Percentiles rank a stretch among this genome's conserved stretches.
These are phyloP conservation scores for Himalopsyche japonica DNA, from an alignment of 2,888 invertebrate species.

Conservation along the genomic window DNA sequence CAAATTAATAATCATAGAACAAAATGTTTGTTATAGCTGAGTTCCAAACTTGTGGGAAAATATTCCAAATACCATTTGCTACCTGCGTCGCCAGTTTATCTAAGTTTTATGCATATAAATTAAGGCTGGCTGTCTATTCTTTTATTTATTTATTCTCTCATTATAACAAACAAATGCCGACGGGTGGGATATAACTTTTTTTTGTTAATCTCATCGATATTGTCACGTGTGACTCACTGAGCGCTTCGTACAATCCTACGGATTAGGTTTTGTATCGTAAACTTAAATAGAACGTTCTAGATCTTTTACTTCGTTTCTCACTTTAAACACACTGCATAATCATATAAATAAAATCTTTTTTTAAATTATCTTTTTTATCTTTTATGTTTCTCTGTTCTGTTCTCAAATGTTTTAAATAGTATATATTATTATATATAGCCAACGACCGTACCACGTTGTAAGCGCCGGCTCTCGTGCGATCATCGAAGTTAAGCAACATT, in stretches of 20 bases:
- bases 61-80: constrained; percentile 14
- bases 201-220: background rate
- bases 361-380: too few relatives aligned
- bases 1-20: background rate
- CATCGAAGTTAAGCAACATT: too few relatives aligned
- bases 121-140: constrained; percentile 9
- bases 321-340: too few relatives aligned
- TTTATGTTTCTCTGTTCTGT: too few relatives aligned
- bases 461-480: too few relatives aligned
- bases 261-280: background rate
- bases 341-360: too few relatives aligned
- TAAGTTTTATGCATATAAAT: constrained; percentile 27
- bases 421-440: too few relatives aligned
- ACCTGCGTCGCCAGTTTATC: constrained; percentile 24
- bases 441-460: too few relatives aligned
- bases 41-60: background rate
- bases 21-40: background rate
- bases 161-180: background rate
- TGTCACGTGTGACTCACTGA: background rate
- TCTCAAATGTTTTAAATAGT: too few relatives aligned
- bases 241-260: background rate
- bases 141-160: constrained; percentile 21
- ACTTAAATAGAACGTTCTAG: too few relatives aligned
- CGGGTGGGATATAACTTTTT: background rate
- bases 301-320: too few relatives aligned